phyloP scores from a whole-genome alignment of 2,797 vertebrate species.

The Liasis olivaceus region DNA sequence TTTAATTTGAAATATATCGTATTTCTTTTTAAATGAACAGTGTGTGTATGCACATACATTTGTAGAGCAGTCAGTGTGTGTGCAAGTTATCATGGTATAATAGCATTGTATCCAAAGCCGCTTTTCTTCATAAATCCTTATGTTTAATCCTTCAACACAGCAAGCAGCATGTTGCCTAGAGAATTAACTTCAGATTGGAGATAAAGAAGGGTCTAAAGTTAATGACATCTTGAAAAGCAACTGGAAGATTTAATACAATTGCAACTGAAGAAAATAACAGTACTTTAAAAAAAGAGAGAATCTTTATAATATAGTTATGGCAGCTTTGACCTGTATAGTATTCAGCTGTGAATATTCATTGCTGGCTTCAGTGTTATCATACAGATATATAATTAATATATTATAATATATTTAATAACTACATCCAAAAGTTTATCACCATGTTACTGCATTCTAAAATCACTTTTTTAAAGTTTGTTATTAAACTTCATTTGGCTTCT shows the following conservation, averaged over 20 bases:
- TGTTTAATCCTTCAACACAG: conserved; percentile 79
- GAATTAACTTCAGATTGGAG: conserved; percentile 82
- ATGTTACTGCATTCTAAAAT: conserved; percentile 11
- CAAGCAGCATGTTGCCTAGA: conserved; percentile 73
- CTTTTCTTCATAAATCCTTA: conserved; percentile 81
- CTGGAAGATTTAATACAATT: conserved; percentile 66
- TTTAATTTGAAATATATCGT: conserved; percentile 67
- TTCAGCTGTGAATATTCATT: background rate
- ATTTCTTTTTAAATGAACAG: conserved; percentile 75
- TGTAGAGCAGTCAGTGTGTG: conserved; percentile 74
- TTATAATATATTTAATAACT: background rate
- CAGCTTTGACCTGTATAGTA: conserved; percentile 26
- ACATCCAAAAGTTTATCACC: background rate
- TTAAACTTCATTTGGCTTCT: conserved; percentile 57
- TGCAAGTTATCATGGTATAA: conserved; percentile 82
- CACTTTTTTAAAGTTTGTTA: conserved; percentile 33
- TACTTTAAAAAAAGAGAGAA: conserved; percentile 50
- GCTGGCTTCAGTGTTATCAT: conserved; percentile 1
- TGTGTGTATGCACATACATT: conserved; percentile 68
- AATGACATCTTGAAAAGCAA: conserved; percentile 72
- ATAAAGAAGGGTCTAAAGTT: conserved; percentile 76
- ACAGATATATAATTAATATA: background rate
- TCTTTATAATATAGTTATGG: conserved; percentile 43
- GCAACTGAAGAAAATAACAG: conserved; percentile 55
- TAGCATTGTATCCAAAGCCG: conserved; percentile 79